These are phyloP conservation scores for Morpho achilles DNA, from an alignment of 2,888 invertebrate species.

Conservation along the genomic window DNA sequence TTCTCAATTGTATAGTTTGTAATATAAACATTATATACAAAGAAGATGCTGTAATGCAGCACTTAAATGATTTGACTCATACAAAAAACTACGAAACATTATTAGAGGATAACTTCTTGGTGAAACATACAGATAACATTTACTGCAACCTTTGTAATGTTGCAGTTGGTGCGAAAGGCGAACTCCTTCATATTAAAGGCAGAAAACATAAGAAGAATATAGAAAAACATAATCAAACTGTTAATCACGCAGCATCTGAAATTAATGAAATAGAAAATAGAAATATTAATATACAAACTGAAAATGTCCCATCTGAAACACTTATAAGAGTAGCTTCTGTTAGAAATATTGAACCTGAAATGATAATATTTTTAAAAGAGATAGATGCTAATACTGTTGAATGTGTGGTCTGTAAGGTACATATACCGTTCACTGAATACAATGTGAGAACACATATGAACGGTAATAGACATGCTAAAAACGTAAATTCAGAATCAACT, in stretches of 20 bases:
- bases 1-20: slow-evolving; percentile 2
- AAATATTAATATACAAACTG: no score
- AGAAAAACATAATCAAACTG: background rate
- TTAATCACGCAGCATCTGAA: background rate
- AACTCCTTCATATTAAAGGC: slow-evolving; percentile 1
- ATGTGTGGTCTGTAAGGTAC: slow-evolving; percentile 10
- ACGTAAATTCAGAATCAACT: no score
- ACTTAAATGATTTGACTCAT: slow-evolving; percentile 4
- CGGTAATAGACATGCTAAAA: slow-evolving; percentile 13
- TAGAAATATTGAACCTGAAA: background rate
- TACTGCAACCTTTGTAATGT: slow-evolving; percentile 2
- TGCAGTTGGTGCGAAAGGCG: background rate
- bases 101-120: background rate
- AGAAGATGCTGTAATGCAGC: background rate
- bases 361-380: slow-evolving; percentile 1
- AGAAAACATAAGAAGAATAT: slow-evolving; percentile 7
- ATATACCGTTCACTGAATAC: slow-evolving; percentile 11
- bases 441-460: slow-evolving; percentile 14
- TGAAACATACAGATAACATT: background rate
- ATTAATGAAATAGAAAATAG: background rate
- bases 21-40: background rate
- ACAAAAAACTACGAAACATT: background rate
- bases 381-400: no score
- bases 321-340: background rate
- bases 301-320: no score